A percentile compares a stretch with the other conserved stretches of the same genome.
Evolutionary conservation across 2,797 vertebrate species (phyloP).

Genomic region (Hoplostethus mediterraneus): DNA sequence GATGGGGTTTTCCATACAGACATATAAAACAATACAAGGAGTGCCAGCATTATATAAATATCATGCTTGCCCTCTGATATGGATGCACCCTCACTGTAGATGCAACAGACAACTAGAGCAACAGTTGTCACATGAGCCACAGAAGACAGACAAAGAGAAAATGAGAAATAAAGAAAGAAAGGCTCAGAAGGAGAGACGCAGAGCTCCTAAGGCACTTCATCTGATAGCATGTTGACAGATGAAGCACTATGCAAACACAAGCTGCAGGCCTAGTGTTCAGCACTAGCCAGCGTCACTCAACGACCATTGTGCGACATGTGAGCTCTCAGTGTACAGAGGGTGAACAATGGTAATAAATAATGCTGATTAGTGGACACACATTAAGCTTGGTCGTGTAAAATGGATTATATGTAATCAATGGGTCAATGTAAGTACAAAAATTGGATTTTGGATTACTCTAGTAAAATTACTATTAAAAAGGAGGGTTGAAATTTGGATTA

Average conservation of each 20-base stretch:
- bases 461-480: neutral
- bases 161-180: neutral
- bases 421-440: neutral
- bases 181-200: neutral
- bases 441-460: neutral
- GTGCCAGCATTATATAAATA: neutral
- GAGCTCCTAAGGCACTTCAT: neutral
- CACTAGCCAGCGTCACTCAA: neutral
- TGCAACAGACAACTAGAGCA: conserved; percentile 6
- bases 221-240: conserved; percentile 5
- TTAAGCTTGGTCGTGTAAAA: neutral
- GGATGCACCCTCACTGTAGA: conserved; percentile 11
- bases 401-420: neutral
- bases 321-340: neutral
- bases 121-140: conserved; percentile 1
- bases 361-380: neutral
- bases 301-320: neutral
- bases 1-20: neutral
- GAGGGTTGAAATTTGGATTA: neutral
- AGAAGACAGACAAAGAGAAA: neutral
- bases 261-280: neutral
- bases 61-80: neutral
- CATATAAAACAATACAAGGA: neutral
- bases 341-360: neutral
- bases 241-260: neutral